Base-by-base conservation (phyloP, 2,797 vertebrate genomes). In the Bradypus variegatus region DNA sequence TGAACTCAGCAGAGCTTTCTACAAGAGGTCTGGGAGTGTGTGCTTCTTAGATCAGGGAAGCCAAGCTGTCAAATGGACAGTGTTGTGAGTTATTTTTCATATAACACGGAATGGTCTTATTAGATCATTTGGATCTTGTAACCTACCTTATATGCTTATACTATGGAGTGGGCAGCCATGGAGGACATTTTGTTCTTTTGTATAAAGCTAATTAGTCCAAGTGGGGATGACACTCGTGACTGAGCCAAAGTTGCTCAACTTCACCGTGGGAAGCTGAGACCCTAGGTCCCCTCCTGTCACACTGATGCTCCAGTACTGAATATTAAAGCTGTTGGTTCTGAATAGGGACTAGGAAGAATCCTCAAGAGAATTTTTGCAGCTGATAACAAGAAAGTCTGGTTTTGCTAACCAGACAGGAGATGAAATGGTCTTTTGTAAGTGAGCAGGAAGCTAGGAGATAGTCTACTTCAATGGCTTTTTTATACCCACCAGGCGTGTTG, bases 361-460 rank as follows among this genome's bases (percentile, higher is more conserved):
- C 91, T 93, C 72, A 58, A 82, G 92, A 95, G 94, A 96, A 93
- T 94, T 91, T 94, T 94, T 80, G 84, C 82, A 73, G 89, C 94
- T 95, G 94, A 96, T 96, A 95, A 95, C 93, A 77, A 41, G 85
- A 89, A 62, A 95, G 93, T 96, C 94, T 96, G 95, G 95, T 95
- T 96, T 93, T 96, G 91, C 89, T 81, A 91, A 91, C 67, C 69
- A 88, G 80, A 78, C 94, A 90, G 93, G 88, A 93, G 91, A 94
- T 94, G 95, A 96, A 95, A 93, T 93, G 95, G 81, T 92, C 95
- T 95, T 95, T 96, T 96, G 94, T 96, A 67, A 55, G 10, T 81
- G 86, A 85, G 77, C 94, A 94, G 94, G 93, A 96, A 95, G 93
- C 91, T 83, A 77, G 78, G 73, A 94, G 93, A 95, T 93, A 88